Evolutionary conservation across 1,140 invertebrate species (phyloP).

Genomic region (Triops longicaudatus): DNA sequence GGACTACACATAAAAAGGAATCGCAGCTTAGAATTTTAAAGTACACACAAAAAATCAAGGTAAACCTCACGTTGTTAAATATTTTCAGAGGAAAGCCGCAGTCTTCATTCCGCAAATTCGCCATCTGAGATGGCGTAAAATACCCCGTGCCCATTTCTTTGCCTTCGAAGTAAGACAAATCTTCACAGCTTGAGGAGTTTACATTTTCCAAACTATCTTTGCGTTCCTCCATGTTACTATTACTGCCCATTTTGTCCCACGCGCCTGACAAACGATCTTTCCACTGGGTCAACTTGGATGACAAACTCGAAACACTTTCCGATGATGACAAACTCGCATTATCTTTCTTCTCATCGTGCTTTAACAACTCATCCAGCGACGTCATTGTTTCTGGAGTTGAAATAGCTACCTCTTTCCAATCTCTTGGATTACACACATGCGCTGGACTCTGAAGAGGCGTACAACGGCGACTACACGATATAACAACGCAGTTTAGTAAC

Average conservation of each 20-base stretch:
- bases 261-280: constrained; percentile 35
- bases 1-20: too few relatives aligned
- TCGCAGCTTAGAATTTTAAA: too few relatives aligned
- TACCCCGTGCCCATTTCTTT: constrained; percentile 12
- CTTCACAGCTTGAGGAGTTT: not conserved
- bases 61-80: constrained; percentile 62
- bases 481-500: not conserved
- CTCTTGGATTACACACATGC: not conserved
- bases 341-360: not conserved
- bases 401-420: constrained; percentile 9
- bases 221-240: not conserved
- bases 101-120: constrained; percentile 45
- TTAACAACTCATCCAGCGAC: constrained; percentile 1
- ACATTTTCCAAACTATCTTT: constrained; percentile 19
- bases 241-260: constrained; percentile 25
- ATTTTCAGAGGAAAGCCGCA: constrained; percentile 81
- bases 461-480: not conserved
- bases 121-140: constrained; percentile 30
- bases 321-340: constrained; percentile 25
- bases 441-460: not conserved
- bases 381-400: constrained; percentile 20
- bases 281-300: constrained; percentile 32
- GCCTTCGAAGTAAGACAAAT: constrained; percentile 8
- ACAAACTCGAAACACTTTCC: constrained; percentile 31
- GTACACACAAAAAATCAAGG: too few relatives aligned